Evolutionary conservation across 2,888 invertebrate genomes (phyloP).

Genomic region (Aleiodes leptofemur): DNA sequence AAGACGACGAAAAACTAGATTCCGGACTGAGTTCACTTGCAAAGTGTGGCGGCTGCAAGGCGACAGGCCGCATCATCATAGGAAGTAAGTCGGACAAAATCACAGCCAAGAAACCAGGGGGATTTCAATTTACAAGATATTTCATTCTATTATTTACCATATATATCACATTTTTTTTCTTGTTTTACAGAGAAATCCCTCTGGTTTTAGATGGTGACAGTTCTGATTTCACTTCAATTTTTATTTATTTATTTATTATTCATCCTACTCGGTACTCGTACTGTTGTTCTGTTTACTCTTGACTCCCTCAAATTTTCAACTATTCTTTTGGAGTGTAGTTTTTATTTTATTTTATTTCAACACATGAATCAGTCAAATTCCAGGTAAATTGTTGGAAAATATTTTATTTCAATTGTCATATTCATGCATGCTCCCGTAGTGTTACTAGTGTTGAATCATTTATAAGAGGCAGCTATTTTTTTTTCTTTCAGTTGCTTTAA

Average conservation of each 20-base stretch:
- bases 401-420: conserved; percentile 37
- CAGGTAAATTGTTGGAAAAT: conserved; percentile 21
- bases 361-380: not conserved
- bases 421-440: conserved; percentile 62
- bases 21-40: conserved; percentile 74
- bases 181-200: conserved; percentile 47
- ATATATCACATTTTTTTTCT: not conserved
- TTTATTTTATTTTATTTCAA: not conserved
- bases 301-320: not conserved
- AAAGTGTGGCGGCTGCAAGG: conserved; percentile 74
- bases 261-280: conserved; percentile 46
- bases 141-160: conserved; percentile 45
- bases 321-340: not conserved
- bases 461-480: conserved; percentile 39
- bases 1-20: conserved; percentile 74
- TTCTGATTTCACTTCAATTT: conserved; percentile 57
- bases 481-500: conserved; percentile 54
- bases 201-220: conserved; percentile 65
- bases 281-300: conserved; percentile 1
- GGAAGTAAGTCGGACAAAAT: conserved; percentile 72
- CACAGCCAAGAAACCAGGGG: conserved; percentile 67
- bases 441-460: conserved; percentile 45
- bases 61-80: conserved; percentile 74
- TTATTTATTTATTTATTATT: conserved; percentile 35
- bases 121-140: conserved; percentile 53